Evolutionary conservation across 2,113 vertebrate genomes (phyloP).

Genomic region (Semicossyphus pulcher): DNA sequence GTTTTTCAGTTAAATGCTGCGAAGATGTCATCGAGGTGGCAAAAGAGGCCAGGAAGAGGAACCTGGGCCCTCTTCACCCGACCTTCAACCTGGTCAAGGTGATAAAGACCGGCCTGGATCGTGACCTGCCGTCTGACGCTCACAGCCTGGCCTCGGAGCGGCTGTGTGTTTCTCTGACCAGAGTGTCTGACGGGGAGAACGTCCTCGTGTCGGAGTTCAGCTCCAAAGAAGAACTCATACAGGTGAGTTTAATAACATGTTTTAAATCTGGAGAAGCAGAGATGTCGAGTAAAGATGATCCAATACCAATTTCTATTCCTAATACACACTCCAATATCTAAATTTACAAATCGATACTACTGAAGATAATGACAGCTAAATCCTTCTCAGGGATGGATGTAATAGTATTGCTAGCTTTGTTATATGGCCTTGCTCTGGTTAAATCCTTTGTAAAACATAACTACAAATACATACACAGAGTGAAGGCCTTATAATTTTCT

Average conservation of each 20-base stretch:
- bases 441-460: no score
- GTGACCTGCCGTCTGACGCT: slow-evolving; percentile 85
- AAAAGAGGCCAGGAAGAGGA: slow-evolving; percentile 85
- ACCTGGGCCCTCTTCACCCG: slow-evolving; percentile 90
- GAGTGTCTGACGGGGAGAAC: slow-evolving; percentile 91
- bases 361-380: no score
- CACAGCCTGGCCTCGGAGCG: slow-evolving; percentile 84
- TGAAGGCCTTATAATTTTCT: no score
- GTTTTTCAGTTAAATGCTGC: slow-evolving; percentile 75
- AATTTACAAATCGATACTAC: no score
- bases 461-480: no score
- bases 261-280: no score
- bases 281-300: no score
- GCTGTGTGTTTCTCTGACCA: slow-evolving; percentile 89
- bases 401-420: no score
- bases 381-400: no score
- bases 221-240: slow-evolving; percentile 93
- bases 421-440: no score
- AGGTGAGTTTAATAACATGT: slow-evolving; percentile 83
- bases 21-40: slow-evolving; percentile 78
- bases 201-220: slow-evolving; percentile 90
- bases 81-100: slow-evolving; percentile 86
- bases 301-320: no score
- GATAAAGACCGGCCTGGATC: slow-evolving; percentile 79
- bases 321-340: no score